phyloP scores from a whole-genome alignment of 2,113 vertebrate species.

The Delphinus delphis region DNA sequence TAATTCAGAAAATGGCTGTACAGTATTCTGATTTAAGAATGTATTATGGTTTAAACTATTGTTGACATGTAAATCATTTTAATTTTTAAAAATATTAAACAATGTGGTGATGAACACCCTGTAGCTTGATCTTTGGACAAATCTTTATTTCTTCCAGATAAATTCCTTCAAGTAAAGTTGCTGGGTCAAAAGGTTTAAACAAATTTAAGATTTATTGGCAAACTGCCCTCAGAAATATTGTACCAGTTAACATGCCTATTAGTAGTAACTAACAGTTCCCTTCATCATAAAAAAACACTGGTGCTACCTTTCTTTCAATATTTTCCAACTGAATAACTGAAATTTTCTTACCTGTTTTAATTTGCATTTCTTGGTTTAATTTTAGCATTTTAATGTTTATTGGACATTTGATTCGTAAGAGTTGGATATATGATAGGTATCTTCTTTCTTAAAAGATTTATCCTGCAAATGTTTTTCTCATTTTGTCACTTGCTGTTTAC shows the following conservation, averaged over 20 bases:
- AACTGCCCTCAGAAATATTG: not conserved
- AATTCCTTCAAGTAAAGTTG: not conserved
- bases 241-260: not conserved
- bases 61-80: not conserved
- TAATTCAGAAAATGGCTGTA: not conserved
- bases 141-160: not conserved
- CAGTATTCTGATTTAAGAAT: not conserved
- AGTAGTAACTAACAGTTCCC: too few relatives aligned
- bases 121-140: not conserved
- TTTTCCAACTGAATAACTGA: not conserved
- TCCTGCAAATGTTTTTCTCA: not conserved
- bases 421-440: not conserved
- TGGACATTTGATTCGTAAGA: not conserved
- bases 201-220: not conserved
- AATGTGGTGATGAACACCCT: not conserved
- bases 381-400: conserved; percentile 29
- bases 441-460: conserved; percentile 3
- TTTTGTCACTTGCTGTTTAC: not conserved
- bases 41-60: not conserved
- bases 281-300: not conserved
- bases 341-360: not conserved
- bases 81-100: not conserved
- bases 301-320: not conserved
- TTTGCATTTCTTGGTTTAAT: not conserved
- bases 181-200: not conserved